Evolutionary conservation across 2,113 vertebrate species (phyloP).

Genomic region (Thalassoma bifasciatum): DNA sequence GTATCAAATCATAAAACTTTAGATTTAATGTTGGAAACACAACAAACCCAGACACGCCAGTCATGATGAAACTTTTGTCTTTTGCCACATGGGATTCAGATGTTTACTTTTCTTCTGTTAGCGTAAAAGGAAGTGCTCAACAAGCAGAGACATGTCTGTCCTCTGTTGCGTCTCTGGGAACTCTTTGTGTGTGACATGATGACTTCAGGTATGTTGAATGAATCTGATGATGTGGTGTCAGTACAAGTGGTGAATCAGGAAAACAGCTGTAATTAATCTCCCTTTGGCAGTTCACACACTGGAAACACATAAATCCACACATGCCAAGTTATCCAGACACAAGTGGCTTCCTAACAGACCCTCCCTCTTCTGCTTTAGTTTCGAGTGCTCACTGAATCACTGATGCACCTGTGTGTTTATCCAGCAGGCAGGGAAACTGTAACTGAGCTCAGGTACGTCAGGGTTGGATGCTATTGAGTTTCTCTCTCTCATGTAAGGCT

Average conservation of each 20-base stretch:
- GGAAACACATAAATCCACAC: background rate
- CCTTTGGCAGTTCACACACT: slow-evolving; percentile 6
- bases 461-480: background rate
- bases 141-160: background rate
- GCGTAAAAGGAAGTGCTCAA: background rate
- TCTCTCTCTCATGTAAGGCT: too few species aligned
- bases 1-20: too few species aligned
- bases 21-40: background rate
- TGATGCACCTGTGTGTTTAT: background rate
- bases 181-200: background rate
- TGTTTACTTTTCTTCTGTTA: background rate
- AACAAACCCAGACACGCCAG: background rate
- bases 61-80: background rate
- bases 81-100: background rate
- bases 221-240: background rate
- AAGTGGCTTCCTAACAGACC: too few species aligned
- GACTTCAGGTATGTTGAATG: background rate
- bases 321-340: background rate
- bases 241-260: too few species aligned
- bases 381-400: background rate
- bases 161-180: background rate
- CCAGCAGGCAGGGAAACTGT: background rate
- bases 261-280: slow-evolving; percentile 3
- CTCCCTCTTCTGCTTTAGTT: background rate
- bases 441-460: too few species aligned